phyloP scores from a whole-genome alignment of 2,113 vertebrate genomes.

The Chascanopsetta lugubris region DNA sequence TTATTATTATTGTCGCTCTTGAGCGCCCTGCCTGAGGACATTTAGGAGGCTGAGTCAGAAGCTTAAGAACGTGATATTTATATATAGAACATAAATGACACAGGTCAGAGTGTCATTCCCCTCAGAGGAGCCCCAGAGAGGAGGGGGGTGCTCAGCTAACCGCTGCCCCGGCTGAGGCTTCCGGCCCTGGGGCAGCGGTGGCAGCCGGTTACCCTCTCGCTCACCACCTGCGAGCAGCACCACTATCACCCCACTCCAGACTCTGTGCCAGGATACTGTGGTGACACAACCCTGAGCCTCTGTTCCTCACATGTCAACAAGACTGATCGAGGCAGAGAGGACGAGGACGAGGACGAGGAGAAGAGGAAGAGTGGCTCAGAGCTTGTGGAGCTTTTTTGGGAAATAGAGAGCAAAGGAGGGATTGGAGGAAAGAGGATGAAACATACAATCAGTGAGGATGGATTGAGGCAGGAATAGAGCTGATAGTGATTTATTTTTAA shows the following conservation, averaged over 20 bases:
- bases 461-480: not conserved
- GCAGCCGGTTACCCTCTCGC: slow-evolving; percentile 78
- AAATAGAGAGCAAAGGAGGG: not conserved
- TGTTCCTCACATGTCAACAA: slow-evolving; percentile 90
- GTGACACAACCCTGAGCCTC: slow-evolving; percentile 88
- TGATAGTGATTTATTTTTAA: slow-evolving; percentile 13
- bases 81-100: slow-evolving; percentile 29
- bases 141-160: slow-evolving; percentile 81
- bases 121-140: slow-evolving; percentile 24
- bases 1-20: no score
- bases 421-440: not conserved
- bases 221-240: slow-evolving; percentile 61
- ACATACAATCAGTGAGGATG: not conserved
- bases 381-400: not conserved
- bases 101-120: slow-evolving; percentile 48
- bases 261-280: slow-evolving; percentile 94
- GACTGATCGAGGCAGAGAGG: slow-evolving; percentile 83
- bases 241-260: slow-evolving; percentile 91
- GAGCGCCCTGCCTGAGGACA: no score
- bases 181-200: slow-evolving; percentile 81
- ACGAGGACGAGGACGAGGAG: slow-evolving; percentile 44
- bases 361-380: slow-evolving; percentile 43
- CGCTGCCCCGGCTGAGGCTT: slow-evolving; percentile 84
- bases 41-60: no score
- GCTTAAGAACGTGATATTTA: no score